These are phyloP conservation scores for Drosophila affinis DNA, from an alignment of 2,888 invertebrate species.

Conservation along the genomic window DNA sequence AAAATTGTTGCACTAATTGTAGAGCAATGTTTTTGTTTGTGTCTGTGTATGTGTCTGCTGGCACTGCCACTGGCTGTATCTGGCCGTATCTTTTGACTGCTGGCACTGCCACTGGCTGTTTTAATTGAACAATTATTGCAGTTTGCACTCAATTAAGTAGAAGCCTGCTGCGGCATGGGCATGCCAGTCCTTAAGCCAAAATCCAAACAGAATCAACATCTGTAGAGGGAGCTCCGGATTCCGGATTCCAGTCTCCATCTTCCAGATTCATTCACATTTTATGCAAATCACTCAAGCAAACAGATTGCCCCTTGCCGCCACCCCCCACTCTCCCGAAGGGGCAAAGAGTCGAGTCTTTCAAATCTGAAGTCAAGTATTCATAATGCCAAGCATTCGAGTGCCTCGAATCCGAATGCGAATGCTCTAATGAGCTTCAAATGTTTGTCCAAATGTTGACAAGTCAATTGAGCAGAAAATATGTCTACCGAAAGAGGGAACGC, in stretches of 20 bases:
- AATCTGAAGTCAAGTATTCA: conserved; percentile 67
- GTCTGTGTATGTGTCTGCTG: conserved; percentile 1
- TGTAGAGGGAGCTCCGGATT: conserved; percentile 11
- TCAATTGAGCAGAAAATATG: conserved; percentile 76
- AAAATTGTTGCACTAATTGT: conserved; percentile 68
- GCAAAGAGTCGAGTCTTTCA: neutral
- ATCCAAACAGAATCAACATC: conserved; percentile 48
- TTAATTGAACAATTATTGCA: conserved; percentile 73
- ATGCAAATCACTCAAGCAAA: conserved; percentile 71
- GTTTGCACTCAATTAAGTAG: conserved; percentile 71
- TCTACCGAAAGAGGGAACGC: neutral
- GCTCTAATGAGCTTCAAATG: conserved; percentile 74
- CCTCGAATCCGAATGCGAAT: conserved; percentile 43
- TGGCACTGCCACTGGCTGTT: conserved; percentile 28
- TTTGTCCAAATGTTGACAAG: conserved; percentile 75
- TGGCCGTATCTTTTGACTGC: no score
- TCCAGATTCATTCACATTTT: conserved; percentile 44
- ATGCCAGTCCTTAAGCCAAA: conserved; percentile 46
- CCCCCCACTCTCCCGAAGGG: neutral
- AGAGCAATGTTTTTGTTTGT: conserved; percentile 43
- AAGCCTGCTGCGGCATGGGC: conserved; percentile 18
- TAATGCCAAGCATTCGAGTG: conserved; percentile 48
- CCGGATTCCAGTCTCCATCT: neutral
- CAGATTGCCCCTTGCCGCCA: neutral
- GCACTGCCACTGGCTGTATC: no score